Evolutionary conservation across 2,797 vertebrate species (phyloP), one percentile per base, ranked within the genome.

Genomic region (Parauchenoglanis punctatus): DNA sequence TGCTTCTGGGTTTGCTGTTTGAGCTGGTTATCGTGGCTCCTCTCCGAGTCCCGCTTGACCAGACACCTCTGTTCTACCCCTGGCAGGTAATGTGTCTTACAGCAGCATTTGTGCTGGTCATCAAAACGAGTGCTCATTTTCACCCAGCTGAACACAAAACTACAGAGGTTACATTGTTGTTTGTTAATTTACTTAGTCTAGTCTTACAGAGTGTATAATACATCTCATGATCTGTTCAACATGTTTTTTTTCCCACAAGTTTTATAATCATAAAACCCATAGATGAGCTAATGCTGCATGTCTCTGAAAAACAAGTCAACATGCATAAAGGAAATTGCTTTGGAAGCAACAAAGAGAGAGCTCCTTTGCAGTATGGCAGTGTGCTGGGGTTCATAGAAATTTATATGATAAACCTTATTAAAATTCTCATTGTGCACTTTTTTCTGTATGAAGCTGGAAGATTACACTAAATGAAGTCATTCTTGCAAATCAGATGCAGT

Each of bases 21-120:
- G 99, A 99, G 91, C 92, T 99, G 88, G 98, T 99, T 84, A 99
- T 99, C 0, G 99, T 99, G 10, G 99, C 98, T 68, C 99, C 99
- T 28, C 95, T 99, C 87, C 95, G 99, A 87, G 98, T 99, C 65
- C 99, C 99, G 63, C 94, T 99, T 91, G 99, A 99, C 94, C 99
- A 99, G 94, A 99, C 99, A 0, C 99, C 98, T 25, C 96, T 99
- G 58, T 99, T 99, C 94, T 99, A 99, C 93, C 98, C 98, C 6
- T 99, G 98, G 98, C 99, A 99, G 98, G 99, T 99, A 93, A 89
- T 35, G 20, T 40, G 13, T 7, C 61, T 18, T 49, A 49, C 44
- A 61, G 20, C 28, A 58, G 77, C 20, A 20, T 52, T 49, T 49
- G 7, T 18, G 17, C 25, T 6, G 28, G 23, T 56, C 40, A 54